A percentile compares a stretch with the other conserved stretches of the same genome.
Evolutionary conservation across 2,797 vertebrate genomes (phyloP).

Genomic region (Pantherophis alleghaniensis): DNA sequence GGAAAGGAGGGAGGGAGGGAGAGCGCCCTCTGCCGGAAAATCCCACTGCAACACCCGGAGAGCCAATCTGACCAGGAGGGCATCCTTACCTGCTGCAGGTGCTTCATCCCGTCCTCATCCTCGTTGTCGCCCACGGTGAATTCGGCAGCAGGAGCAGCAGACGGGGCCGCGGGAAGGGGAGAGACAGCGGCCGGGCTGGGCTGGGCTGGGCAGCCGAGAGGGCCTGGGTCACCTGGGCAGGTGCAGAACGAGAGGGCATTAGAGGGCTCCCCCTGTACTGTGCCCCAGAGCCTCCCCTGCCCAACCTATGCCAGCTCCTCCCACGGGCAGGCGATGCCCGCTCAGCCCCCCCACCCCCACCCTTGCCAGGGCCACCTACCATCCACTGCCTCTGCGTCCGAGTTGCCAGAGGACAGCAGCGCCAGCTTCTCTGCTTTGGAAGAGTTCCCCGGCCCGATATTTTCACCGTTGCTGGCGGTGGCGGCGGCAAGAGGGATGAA

Average conservation of each 20-base stretch:
- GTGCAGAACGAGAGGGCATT: not conserved
- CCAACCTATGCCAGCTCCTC: not conserved
- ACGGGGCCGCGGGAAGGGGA: slow-evolving; percentile 66
- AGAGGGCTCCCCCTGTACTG: not conserved
- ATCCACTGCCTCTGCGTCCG: slow-evolving; percentile 33
- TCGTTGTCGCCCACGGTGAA: slow-evolving; percentile 78
- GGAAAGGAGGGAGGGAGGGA: not conserved
- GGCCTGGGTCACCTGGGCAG: not conserved
- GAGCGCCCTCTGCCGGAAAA: not conserved
- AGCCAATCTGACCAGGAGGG: not conserved
- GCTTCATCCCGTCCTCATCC: slow-evolving; percentile 94
- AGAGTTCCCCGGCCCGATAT: not conserved
- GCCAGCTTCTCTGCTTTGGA: not conserved
- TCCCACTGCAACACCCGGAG: not conserved
- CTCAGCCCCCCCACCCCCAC: no score
- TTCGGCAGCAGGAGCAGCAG: slow-evolving; percentile 72
- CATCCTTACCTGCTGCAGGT: slow-evolving; percentile 85
- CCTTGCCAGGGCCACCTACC: slow-evolving; percentile 46
- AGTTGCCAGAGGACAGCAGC: not conserved
- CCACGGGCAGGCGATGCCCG: not conserved
- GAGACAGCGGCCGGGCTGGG: slow-evolving; percentile 71
- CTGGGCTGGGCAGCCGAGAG: slow-evolving; percentile 55
- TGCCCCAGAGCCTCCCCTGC: not conserved
- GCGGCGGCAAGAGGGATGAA: not conserved
- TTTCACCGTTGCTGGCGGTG: slow-evolving; percentile 15